These are phyloP conservation scores for Zygothrica quintamaculata DNA, from an alignment of 2,888 invertebrate genomes.

Conservation along the genomic window DNA sequence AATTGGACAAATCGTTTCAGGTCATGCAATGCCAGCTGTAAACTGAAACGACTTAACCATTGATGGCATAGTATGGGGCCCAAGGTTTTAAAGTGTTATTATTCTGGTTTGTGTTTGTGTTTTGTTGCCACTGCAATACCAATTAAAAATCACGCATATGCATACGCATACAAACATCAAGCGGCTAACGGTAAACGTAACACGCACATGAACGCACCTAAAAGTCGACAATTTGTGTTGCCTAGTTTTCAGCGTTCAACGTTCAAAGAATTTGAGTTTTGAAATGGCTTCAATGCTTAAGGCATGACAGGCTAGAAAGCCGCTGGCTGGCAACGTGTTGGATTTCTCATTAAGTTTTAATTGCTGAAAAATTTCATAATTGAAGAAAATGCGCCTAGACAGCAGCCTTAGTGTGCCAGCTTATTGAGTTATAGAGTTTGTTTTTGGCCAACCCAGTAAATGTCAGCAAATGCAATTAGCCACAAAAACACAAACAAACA, in stretches of 20 bases:
- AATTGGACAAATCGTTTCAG: conserved; percentile 73
- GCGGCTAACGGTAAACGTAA: not conserved
- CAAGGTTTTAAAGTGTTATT: conserved; percentile 26
- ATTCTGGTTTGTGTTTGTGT: conserved; percentile 10
- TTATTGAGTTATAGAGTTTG: conserved; percentile 60
- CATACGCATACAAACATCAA: too few species aligned
- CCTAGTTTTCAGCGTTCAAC: conserved; percentile 1
- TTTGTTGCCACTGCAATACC: conserved; percentile 30
- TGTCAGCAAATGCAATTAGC: conserved; percentile 69
- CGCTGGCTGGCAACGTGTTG: conserved; percentile 20
- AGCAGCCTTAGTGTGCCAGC: conserved; percentile 36
- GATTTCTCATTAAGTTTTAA: conserved; percentile 64
- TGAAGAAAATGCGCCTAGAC: conserved; percentile 48
- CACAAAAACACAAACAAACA: conserved; percentile 14
- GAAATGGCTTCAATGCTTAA: conserved; percentile 3
- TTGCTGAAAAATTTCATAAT: conserved; percentile 61
- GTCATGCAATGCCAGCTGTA: conserved; percentile 58
- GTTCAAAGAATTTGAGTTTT: conserved; percentile 14
- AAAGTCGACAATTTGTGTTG: not conserved
- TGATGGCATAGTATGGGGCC: conserved; percentile 2
- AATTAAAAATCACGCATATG: conserved; percentile 62
- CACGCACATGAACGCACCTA: conserved; percentile 8
- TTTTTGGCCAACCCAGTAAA: conserved; percentile 49
- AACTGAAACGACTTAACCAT: conserved; percentile 2
- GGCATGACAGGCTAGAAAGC: conserved; percentile 16